Evolutionary conservation across 2,888 invertebrate species (phyloP).

Genomic region (Keiferia lycopersicella): DNA sequence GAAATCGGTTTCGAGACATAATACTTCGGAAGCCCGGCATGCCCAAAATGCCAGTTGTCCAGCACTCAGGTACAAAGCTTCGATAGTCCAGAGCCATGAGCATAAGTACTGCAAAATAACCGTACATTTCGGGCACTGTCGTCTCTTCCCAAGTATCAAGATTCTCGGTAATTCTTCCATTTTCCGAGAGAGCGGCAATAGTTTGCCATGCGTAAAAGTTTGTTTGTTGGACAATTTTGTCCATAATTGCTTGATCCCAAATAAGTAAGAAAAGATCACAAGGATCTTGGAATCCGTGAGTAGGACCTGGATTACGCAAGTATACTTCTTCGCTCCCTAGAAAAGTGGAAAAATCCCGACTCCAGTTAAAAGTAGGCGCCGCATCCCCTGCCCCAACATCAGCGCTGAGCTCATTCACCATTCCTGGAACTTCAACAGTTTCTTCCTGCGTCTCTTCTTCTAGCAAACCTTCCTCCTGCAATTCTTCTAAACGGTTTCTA

Average conservation of each 20-base stretch:
- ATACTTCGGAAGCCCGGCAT: constrained; percentile 35
- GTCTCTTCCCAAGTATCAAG: constrained; percentile 3
- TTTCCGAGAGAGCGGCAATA: constrained; percentile 3
- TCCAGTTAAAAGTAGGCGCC: neutral
- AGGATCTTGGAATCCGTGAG: too few species aligned
- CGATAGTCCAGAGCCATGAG: too few species aligned
- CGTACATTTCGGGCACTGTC: neutral
- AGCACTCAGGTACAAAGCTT: constrained; percentile 6
- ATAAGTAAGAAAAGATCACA: neutral
- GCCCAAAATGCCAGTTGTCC: constrained; percentile 27
- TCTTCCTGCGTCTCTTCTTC: neutral
- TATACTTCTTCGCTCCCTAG: neutral
- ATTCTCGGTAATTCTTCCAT: neutral
- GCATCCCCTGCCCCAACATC: neutral
- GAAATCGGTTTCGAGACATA: constrained; percentile 26
- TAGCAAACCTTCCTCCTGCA: neutral
- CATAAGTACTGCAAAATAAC: neutral
- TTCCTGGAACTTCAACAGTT: neutral
- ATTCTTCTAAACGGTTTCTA: neutral
- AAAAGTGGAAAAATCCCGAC: neutral
- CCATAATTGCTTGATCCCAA: neutral
- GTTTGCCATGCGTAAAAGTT: constrained; percentile 28
- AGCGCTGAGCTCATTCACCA: neutral
- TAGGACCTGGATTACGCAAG: neutral
- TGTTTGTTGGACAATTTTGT: constrained; percentile 18